A percentile compares a stretch with the other conserved stretches of the same genome.
These are phyloP conservation scores for Brachionus rubens DNA, from an alignment of 1,140 invertebrate genomes.

Conservation along the genomic window DNA sequence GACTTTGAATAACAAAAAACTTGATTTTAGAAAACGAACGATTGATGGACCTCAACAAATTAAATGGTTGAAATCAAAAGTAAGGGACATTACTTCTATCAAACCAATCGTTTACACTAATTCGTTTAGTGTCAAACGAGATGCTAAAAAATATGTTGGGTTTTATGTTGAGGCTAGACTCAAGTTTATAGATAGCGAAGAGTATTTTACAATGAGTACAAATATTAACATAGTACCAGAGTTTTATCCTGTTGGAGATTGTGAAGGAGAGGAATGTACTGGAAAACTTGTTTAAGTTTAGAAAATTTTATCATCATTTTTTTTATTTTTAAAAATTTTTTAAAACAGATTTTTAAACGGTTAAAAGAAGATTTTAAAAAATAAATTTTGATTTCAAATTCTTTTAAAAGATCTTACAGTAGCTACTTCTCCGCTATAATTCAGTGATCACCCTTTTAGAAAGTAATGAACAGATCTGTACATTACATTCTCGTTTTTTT, in stretches of 20 bases:
- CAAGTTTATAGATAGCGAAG: neutral
- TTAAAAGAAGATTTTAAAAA: no score
- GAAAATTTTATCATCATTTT: no score
- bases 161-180: neutral
- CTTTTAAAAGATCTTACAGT: no score
- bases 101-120: neutral
- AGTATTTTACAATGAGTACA: slow-evolving; percentile 49
- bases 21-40: neutral
- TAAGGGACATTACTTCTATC: no score
- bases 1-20: neutral
- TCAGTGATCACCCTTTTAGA: no score
- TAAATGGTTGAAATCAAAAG: neutral
- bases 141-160: neutral
- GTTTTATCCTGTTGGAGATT: slow-evolving; percentile 52
- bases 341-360: no score
- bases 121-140: neutral
- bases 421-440: no score
- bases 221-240: slow-evolving; percentile 53
- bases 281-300: slow-evolving; percentile 51
- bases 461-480: no score
- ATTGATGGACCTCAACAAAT: neutral
- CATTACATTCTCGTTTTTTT: no score
- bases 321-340: no score
- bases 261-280: slow-evolving; percentile 49
- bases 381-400: no score